Evolutionary conservation across 2,888 invertebrate genomes (phyloP).

Genomic region (Pelosia muscerda): DNA sequence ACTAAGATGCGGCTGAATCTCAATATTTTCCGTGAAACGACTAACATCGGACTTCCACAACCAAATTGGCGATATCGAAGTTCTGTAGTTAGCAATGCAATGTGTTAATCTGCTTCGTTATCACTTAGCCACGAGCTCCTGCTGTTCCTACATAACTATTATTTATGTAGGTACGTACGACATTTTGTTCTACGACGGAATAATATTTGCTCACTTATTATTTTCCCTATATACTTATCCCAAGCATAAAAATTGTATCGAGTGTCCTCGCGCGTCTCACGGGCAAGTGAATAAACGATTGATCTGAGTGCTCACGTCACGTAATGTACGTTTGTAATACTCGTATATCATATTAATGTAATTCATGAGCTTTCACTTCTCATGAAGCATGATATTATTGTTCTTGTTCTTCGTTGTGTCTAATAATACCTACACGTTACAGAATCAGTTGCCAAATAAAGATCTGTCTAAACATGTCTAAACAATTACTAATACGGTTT

Average conservation of each 20-base stretch:
- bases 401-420: no score
- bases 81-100: no score
- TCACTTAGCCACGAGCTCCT: no score
- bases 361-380: constrained; percentile 20
- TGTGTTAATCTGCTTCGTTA: no score
- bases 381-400: neutral
- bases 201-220: neutral
- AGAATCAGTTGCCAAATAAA: neutral
- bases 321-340: constrained; percentile 26
- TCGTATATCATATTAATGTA: constrained; percentile 15
- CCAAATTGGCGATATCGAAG: no score
- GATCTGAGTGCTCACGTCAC: constrained; percentile 10
- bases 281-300: neutral
- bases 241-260: neutral
- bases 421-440: neutral
- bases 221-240: neutral
- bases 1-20: no score
- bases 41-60: no score
- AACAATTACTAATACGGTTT: no score
- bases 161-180: no score
- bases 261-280: neutral
- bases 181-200: neutral
- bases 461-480: no score
- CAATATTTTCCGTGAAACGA: no score
- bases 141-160: no score